Percentiles rank a stretch among this genome's conserved stretches.
Conservation (phyloP, 2,113 vertebrate species). For the Salvelinus alpinus region DNA sequence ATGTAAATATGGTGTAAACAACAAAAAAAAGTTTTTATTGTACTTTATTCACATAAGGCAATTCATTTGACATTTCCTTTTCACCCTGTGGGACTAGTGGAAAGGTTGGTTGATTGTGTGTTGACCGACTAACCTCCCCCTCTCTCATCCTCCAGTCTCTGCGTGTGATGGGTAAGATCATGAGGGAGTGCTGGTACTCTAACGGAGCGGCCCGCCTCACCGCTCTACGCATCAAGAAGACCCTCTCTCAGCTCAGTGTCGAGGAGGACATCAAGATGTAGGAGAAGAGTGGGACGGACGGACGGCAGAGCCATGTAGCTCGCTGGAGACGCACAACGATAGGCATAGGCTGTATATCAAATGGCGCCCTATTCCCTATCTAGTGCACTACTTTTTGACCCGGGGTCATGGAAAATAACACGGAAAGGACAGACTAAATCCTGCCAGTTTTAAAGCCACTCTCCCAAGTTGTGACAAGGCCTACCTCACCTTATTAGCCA, state of each 20-base stretch:
- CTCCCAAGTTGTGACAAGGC: constrained; percentile 74
- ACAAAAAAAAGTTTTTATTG: neutral
- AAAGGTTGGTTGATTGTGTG: neutral
- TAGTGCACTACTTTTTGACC: neutral
- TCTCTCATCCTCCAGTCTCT: constrained; percentile 77
- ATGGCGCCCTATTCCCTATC: constrained; percentile 26
- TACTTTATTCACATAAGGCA: neutral
- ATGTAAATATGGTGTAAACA: too few relatives aligned
- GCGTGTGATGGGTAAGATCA: constrained; percentile 98
- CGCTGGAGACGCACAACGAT: constrained; percentile 45
- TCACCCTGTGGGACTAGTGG: neutral
- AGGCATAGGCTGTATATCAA: neutral
- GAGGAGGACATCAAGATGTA: constrained; percentile 98
- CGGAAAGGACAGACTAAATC: constrained; percentile 62
- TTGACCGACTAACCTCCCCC: neutral
- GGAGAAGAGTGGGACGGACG: constrained; percentile 74
- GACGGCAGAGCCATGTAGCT: neutral
- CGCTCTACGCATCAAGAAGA: constrained; percentile 97
- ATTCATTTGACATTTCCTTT: neutral
- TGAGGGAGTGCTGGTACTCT: constrained; percentile 98
- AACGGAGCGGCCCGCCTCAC: constrained; percentile 93
- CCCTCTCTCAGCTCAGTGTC: constrained; percentile 95
- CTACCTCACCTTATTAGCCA: constrained; percentile 81
- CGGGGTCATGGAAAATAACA: neutral
- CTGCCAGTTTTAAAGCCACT: constrained; percentile 79